Conservation (phyloP, 1,140 invertebrate species). For the Elymnias hypermnestra region DNA sequence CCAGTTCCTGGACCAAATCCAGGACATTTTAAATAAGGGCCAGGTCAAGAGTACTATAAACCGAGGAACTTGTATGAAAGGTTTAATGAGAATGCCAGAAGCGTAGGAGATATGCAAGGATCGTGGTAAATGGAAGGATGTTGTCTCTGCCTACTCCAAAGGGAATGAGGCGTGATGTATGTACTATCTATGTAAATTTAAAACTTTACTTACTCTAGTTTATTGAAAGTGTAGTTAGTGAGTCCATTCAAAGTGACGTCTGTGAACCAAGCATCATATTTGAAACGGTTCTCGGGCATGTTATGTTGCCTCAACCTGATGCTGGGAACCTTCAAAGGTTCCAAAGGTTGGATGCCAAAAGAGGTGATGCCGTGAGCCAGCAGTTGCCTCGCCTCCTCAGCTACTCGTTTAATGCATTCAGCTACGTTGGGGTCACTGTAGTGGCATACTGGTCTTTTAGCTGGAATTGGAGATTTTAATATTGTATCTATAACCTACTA, state of each 20-base stretch:
- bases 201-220: constrained; percentile 63
- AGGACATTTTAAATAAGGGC: too few relatives aligned
- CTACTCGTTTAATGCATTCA: constrained; percentile 75
- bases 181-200: too few relatives aligned
- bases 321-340: constrained; percentile 58
- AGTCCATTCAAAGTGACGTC: constrained; percentile 61
- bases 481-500: too few relatives aligned
- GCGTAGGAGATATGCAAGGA: too few relatives aligned
- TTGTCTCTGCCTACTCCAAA: too few relatives aligned
- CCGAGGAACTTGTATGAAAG: too few relatives aligned
- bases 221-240: constrained; percentile 66
- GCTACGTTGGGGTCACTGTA: constrained; percentile 77
- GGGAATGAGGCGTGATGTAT: too few relatives aligned
- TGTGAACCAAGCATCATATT: constrained; percentile 69
- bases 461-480: too few relatives aligned
- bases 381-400: constrained; percentile 54
- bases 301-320: constrained; percentile 60
- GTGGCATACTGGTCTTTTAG: constrained; percentile 73
- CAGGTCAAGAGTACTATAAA: too few relatives aligned
- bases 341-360: constrained; percentile 54
- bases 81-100: too few relatives aligned
- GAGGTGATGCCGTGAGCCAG: constrained; percentile 55
- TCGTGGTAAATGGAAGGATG: too few relatives aligned
- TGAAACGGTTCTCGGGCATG: constrained; percentile 52
- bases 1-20: too few relatives aligned